These are phyloP conservation scores for Molossus molossus DNA, from an alignment of 2,797 vertebrate species.

Conservation along the genomic window DNA sequence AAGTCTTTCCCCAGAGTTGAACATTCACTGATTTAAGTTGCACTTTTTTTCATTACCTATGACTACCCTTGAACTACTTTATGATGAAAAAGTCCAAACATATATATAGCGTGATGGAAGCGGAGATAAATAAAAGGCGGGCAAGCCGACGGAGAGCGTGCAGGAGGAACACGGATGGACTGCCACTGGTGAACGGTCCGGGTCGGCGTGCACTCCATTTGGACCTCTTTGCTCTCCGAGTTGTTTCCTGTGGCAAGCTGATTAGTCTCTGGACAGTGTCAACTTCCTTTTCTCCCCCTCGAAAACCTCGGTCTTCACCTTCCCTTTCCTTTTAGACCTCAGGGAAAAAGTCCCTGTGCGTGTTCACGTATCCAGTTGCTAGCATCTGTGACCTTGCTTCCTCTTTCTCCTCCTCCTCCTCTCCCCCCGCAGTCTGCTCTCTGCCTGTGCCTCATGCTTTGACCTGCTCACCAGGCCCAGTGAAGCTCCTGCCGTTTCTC, in stretches of 20 bases:
- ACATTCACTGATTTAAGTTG: constrained; percentile 71
- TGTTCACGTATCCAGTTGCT: no score
- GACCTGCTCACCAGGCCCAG: background rate
- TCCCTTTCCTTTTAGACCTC: background rate
- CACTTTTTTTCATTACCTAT: constrained; percentile 61
- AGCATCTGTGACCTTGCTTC: background rate
- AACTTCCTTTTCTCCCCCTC: fast-evolving
- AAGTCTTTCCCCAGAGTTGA: constrained; percentile 71
- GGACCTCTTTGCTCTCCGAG: background rate
- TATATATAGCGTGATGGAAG: background rate
- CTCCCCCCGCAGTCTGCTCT: background rate
- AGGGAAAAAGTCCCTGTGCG: background rate
- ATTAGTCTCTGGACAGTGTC: background rate
- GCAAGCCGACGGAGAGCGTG: background rate
- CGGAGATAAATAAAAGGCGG: constrained; percentile 52
- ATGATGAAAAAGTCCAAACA: constrained; percentile 60
- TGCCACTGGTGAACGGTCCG: background rate
- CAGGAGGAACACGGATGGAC: no score
- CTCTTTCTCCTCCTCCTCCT: background rate
- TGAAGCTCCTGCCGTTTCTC: background rate
- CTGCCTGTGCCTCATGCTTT: background rate
- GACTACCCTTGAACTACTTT: constrained; percentile 63
- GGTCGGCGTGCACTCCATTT: fast-evolving
- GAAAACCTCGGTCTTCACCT: background rate
- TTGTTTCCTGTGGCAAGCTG: background rate